A percentile compares a stretch with the other conserved stretches of the same genome.
Evolutionary conservation across 2,113 vertebrate species (phyloP).

Genomic region (Gobio gobio): DNA sequence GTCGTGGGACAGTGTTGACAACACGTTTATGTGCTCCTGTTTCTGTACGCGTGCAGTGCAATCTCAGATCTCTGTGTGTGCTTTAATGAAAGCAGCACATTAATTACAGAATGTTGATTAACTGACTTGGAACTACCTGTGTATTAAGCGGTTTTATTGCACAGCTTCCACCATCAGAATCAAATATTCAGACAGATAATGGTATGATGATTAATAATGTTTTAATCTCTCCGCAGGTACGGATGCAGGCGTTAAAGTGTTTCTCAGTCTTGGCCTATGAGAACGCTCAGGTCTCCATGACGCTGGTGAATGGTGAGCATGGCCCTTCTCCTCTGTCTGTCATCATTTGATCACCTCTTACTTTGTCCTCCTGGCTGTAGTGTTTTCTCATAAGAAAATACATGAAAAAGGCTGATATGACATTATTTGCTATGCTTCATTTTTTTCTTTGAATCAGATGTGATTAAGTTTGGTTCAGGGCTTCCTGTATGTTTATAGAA

Average conservation of each 20-base stretch:
- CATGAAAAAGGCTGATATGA: background rate
- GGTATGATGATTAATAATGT: background rate
- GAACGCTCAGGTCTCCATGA: slow-evolving; percentile 96
- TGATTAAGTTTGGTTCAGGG: background rate
- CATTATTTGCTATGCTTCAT: background rate
- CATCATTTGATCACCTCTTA: background rate
- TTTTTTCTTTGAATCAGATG: background rate
- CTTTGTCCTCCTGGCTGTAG: background rate
- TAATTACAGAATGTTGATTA: too few relatives aligned
- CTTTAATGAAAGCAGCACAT: too few relatives aligned
- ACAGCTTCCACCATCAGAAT: too few relatives aligned
- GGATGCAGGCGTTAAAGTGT: slow-evolving; percentile 97
- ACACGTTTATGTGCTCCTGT: too few relatives aligned
- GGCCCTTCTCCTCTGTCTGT: too few relatives aligned
- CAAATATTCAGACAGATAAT: too few relatives aligned
- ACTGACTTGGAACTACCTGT: too few relatives aligned
- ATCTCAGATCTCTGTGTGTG: too few relatives aligned
- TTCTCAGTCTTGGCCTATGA: slow-evolving; percentile 98
- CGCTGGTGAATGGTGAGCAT: slow-evolving; percentile 91
- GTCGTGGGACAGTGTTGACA: too few relatives aligned
- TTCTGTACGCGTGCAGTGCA: too few relatives aligned
- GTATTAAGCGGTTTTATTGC: too few relatives aligned
- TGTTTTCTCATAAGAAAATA: background rate
- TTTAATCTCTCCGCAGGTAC: slow-evolving; percentile 79
- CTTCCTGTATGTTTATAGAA: background rate